phyloP scores from a whole-genome alignment of 2,888 invertebrate genomes.

The Stenodera caucasica region DNA sequence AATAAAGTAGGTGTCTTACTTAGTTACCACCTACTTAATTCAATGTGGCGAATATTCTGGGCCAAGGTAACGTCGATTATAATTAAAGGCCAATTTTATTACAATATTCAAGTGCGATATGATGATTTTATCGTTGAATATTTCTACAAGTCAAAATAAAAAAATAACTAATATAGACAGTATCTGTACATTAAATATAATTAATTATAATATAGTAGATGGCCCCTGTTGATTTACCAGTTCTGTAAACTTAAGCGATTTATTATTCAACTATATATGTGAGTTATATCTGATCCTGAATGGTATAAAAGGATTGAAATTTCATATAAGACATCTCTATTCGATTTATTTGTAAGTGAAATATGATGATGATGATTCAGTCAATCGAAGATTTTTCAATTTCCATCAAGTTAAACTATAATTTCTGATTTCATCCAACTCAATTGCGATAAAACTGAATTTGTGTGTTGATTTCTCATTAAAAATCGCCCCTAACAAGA shows the following conservation, averaged over 20 bases:
- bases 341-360: neutral
- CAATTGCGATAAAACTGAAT: too few species aligned
- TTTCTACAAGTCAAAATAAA: neutral
- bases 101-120: too few species aligned
- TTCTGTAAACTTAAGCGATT: constrained; percentile 6
- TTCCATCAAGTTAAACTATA: too few species aligned
- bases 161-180: neutral
- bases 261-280: constrained; percentile 1
- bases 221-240: constrained; percentile 7
- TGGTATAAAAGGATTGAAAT: constrained; percentile 4
- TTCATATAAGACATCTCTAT: constrained; percentile 8
- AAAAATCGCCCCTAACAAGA: too few species aligned
- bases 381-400: neutral
- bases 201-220: neutral
- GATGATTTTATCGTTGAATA: neutral
- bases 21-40: constrained; percentile 1
- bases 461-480: too few species aligned
- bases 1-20: constrained; percentile 5
- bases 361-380: neutral
- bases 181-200: constrained; percentile 5
- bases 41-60: constrained; percentile 5
- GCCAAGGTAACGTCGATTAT: neutral
- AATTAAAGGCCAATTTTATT: constrained; percentile 5
- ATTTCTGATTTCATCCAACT: too few species aligned
- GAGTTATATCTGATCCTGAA: neutral